phyloP scores from a whole-genome alignment of 2,888 invertebrate genomes.

The Vannuccia rotundouncinata region DNA sequence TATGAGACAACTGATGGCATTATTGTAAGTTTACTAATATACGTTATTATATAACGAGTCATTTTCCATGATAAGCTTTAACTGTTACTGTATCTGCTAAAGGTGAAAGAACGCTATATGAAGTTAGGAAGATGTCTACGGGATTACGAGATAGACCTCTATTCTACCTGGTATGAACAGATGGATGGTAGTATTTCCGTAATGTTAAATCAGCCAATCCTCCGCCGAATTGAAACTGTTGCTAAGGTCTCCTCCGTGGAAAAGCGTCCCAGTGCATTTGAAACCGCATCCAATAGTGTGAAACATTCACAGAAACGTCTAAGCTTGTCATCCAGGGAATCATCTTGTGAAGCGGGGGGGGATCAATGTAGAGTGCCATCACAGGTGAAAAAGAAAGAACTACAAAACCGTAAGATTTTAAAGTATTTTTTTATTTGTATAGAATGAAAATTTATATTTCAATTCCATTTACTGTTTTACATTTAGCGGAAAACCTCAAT shows the following conservation, averaged over 20 bases:
- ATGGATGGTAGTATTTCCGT: background rate
- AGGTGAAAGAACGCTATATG: constrained; percentile 33
- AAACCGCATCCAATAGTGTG: too few species aligned
- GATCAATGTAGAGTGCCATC: background rate
- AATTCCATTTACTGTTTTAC: too few species aligned
- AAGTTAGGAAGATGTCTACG: constrained; percentile 30
- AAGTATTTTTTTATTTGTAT: background rate
- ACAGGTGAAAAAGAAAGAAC: background rate
- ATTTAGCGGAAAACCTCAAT: background rate
- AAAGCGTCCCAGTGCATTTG: too few species aligned
- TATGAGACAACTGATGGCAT: constrained; percentile 17
- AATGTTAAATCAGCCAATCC: constrained; percentile 23
- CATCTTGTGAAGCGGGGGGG: background rate
- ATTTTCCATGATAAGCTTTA: too few species aligned
- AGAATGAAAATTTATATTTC: too few species aligned
- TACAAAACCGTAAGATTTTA: background rate
- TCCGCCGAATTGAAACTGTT: background rate
- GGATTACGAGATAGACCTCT: background rate
- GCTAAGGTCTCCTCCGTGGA: background rate
- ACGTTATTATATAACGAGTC: too few species aligned
- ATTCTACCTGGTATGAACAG: constrained; percentile 6
- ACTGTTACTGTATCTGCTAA: too few species aligned
- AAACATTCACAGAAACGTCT: too few species aligned
- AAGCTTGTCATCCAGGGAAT: too few species aligned
- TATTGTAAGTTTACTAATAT: background rate